Evolutionary conservation across 1,140 invertebrate species (phyloP).

Genomic region (Lepidotrigona ventralis): DNA sequence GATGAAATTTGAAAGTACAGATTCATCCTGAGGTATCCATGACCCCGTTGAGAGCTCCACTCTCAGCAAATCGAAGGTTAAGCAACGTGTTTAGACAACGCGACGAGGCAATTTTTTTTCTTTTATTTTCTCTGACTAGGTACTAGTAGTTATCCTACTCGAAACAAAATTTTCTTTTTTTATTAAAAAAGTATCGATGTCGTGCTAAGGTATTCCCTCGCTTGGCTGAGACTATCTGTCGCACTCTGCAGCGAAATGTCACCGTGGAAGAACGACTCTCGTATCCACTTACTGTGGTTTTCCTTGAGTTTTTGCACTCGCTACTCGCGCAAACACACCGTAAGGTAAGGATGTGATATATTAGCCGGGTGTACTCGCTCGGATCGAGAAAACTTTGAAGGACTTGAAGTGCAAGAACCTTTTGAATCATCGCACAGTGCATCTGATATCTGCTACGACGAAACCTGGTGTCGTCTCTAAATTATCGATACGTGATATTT

Average conservation of each 20-base stretch:
- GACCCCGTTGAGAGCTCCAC: constrained; percentile 12
- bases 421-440: not conserved
- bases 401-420: not conserved
- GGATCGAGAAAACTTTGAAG: not conserved
- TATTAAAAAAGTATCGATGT: not conserved
- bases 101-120: not conserved
- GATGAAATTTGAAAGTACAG: constrained; percentile 32
- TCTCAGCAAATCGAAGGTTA: constrained; percentile 9
- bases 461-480: not conserved
- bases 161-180: not conserved
- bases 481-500: too few relatives aligned
- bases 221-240: not conserved
- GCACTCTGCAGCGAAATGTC: constrained; percentile 32
- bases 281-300: constrained; percentile 67
- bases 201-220: not conserved
- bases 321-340: not conserved
- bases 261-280: constrained; percentile 50
- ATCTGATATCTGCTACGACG: not conserved
- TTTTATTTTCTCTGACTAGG: not conserved
- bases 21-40: not conserved
- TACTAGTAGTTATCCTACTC: not conserved
- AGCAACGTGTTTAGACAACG: not conserved
- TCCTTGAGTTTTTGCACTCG: constrained; percentile 63
- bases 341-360: not conserved
- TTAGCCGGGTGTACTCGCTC: constrained; percentile 21